phyloP scores from a whole-genome alignment of 2,797 vertebrate species.

The Chelidonichthys spinosus region DNA sequence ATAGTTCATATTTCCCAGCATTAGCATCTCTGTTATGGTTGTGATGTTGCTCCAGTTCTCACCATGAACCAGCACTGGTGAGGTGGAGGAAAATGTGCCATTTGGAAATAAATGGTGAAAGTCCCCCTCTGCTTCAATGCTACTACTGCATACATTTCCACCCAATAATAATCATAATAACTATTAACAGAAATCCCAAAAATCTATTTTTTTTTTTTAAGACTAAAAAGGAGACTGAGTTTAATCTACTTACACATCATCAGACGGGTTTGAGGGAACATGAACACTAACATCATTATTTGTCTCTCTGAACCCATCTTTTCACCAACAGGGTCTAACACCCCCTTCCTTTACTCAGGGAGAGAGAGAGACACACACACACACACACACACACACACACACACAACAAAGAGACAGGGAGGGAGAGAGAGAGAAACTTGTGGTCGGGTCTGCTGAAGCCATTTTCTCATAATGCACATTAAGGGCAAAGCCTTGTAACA shows the following conservation, averaged over 20 bases:
- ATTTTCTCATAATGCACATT: constrained; percentile 83
- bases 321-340: constrained; percentile 43
- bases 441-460: constrained; percentile 80
- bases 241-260: constrained; percentile 50
- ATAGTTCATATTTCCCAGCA: constrained; percentile 66
- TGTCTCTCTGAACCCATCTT: constrained; percentile 55
- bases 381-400: background rate
- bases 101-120: constrained; percentile 38
- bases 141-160: constrained; percentile 3
- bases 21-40: constrained; percentile 48
- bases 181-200: constrained; percentile 10
- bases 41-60: constrained; percentile 34
- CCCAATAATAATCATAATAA: constrained; percentile 20
- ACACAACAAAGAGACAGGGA: constrained; percentile 45
- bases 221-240: constrained; percentile 31
- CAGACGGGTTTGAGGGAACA: constrained; percentile 35
- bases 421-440: constrained; percentile 65
- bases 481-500: constrained; percentile 74
- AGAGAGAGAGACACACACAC: constrained; percentile 17
- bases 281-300: constrained; percentile 67
- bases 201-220: constrained; percentile 28
- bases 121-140: constrained; percentile 12
- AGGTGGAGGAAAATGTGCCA: constrained; percentile 13
- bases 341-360: constrained; percentile 17
- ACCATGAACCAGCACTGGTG: constrained; percentile 19